Conservation (phyloP, 2,888 invertebrate species). For the Andrena minutula region DNA sequence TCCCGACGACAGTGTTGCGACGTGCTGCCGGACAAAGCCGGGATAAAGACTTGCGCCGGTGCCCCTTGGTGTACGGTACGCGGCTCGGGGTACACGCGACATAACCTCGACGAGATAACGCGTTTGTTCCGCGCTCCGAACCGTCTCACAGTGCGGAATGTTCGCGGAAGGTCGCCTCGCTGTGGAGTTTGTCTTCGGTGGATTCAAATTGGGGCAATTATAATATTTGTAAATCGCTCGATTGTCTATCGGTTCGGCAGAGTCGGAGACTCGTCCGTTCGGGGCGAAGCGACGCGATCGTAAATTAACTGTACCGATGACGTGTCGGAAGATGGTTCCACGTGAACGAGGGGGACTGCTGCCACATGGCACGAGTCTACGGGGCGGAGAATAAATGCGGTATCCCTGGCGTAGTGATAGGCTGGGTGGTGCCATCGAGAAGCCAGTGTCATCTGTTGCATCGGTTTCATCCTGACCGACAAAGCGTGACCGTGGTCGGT, state of each 20-base stretch:
- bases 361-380: constrained; percentile 81
- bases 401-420: constrained; percentile 66
- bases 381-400: constrained; percentile 66
- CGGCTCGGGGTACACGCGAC: constrained; percentile 29
- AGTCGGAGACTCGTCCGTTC: constrained; percentile 41
- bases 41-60: constrained; percentile 38
- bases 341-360: constrained; percentile 58
- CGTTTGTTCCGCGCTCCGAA: constrained; percentile 18
- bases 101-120: constrained; percentile 51
- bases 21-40: constrained; percentile 53
- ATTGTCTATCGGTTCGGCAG: background rate
- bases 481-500: constrained; percentile 70
- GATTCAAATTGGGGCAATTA: background rate
- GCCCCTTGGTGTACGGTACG: constrained; percentile 42
- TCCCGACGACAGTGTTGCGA: constrained; percentile 40
- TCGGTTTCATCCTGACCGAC: constrained; percentile 77
- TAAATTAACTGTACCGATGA: constrained; percentile 77
- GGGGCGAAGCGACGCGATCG: constrained; percentile 43
- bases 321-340: constrained; percentile 67
- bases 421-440: constrained; percentile 68
- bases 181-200: background rate
- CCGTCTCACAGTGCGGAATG: background rate
- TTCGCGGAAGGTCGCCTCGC: background rate
- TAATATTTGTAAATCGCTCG: constrained; percentile 8
- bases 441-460: constrained; percentile 82